phyloP scores from a whole-genome alignment of 37 sponge, comb jelly and placozoan genomes.

The Eunapius fragilis region DNA sequence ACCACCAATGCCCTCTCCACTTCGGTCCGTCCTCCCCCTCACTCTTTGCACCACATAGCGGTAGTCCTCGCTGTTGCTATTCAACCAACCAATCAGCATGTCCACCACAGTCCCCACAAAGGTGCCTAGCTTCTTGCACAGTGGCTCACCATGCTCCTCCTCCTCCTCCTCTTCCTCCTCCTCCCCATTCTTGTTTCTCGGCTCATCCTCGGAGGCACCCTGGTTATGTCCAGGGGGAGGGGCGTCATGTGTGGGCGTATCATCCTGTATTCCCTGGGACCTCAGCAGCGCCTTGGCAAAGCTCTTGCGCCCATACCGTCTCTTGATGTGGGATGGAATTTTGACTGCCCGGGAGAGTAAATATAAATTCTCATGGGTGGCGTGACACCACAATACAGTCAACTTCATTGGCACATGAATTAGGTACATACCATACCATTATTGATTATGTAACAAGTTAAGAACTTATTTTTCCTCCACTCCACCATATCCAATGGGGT shows the following conservation, averaged over 20 bases:
- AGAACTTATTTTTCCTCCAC: too few species aligned
- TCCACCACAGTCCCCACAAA: conserved; percentile 24
- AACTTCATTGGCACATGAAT: too few species aligned
- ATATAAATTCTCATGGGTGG: background rate
- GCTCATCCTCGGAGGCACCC: background rate
- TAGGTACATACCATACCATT: too few species aligned
- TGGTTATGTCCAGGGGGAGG: conserved; percentile 3
- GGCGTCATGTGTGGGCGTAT: background rate
- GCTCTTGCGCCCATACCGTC: background rate
- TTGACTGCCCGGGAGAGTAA: conserved; percentile 1
- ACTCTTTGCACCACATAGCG: conserved; percentile 25
- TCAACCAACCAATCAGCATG: conserved; percentile 47
- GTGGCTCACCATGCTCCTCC: background rate
- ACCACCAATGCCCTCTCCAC: background rate
- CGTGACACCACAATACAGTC: background rate
- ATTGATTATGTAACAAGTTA: too few species aligned
- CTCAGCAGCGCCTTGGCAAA: background rate
- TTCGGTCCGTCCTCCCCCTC: too few species aligned
- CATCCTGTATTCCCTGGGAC: too few species aligned
- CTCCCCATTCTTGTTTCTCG: background rate
- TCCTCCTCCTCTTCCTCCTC: conserved; percentile 4
- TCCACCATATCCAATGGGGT: too few species aligned
- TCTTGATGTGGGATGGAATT: conserved; percentile 21
- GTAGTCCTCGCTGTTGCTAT: conserved; percentile 44
- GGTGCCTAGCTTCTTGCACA: background rate